These are phyloP conservation scores for Vombatus ursinus DNA, from an alignment of 2,113 vertebrate genomes.

Conservation along the genomic window DNA sequence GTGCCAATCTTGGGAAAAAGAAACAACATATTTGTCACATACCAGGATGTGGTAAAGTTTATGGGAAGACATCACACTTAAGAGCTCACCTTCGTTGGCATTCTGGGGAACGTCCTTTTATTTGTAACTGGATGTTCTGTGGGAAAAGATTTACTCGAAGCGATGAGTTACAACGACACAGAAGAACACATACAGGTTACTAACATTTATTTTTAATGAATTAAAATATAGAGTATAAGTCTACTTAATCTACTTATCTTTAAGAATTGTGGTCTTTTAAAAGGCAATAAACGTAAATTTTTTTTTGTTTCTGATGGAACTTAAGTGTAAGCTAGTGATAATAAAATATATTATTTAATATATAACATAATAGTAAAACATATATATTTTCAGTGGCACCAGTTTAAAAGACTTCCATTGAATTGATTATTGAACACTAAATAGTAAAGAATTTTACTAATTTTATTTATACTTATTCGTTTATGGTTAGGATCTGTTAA, in stretches of 20 bases:
- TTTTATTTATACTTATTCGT: not conserved
- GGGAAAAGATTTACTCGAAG: slow-evolving; percentile 99
- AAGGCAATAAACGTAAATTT: not conserved
- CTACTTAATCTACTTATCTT: not conserved
- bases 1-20: slow-evolving; percentile 96
- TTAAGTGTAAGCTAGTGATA: slow-evolving; percentile 18
- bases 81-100: slow-evolving; percentile 99
- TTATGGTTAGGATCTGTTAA: slow-evolving; percentile 27
- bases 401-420: slow-evolving; percentile 6
- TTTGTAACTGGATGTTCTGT: slow-evolving; percentile 99
- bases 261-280: not conserved
- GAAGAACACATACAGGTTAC: slow-evolving; percentile 98
- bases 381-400: slow-evolving; percentile 14
- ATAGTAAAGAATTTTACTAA: not conserved
- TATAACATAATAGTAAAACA: no score
- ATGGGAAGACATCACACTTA: slow-evolving; percentile 98
- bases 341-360: not conserved
- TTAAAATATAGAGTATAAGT: slow-evolving; percentile 33
- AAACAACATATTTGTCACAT: slow-evolving; percentile 99
- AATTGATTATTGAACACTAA: slow-evolving; percentile 3
- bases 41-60: slow-evolving; percentile 97
- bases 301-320: slow-evolving; percentile 5
- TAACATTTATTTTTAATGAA: slow-evolving; percentile 72
- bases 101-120: slow-evolving; percentile 97
- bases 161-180: slow-evolving; percentile 97